Base-by-base conservation (phyloP, 2,113 vertebrate species). In the Chauna torquata region DNA sequence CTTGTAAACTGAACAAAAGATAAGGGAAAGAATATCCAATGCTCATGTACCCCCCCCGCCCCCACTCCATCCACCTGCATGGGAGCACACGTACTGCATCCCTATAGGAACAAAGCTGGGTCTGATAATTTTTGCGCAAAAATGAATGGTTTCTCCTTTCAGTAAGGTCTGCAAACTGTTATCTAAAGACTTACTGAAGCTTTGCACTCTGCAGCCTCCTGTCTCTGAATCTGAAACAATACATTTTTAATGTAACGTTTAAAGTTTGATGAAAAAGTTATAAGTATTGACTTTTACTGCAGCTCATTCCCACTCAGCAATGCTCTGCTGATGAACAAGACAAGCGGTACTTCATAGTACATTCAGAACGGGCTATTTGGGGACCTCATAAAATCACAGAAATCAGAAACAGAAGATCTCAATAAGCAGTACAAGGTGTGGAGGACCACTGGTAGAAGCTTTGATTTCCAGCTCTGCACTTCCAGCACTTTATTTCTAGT, bases 221-320 rank as follows among this genome's bases (percentile, higher is more conserved):
- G 42, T 49, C 25, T 16, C 50, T 3, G 11, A 52, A 52, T 22
- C 70, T 59, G 54, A 70, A 47, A 44, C 45, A 74, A 94, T 93
- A 57, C 70, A 85, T 81, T 96, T 95, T 95, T 86, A 93, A 96
- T 81, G 36, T 25, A 68, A 82, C 0, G 16, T 86, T 90, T 96
- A 88, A 87, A 85, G 34, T 77, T 86, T 95, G 90, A 96, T 93
- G 90, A 96, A 94, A 97, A 94, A 95, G 71, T 88, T 88, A 19
- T 84, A 97, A 93, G 81, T 83, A 95, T 45, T 95, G 95, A 96
- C 92, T 96, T 92, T 40, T 82, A 77, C 88, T 88, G 27, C 45
- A 71, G 83, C 54, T 82, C 54, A 24, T 82, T 84, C 44, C 89
- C 11, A 23, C 62, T 87, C 68, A 36, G 54, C 57, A 36, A 42